Evolutionary conservation across 2,797 vertebrate species (phyloP), one percentile per base, ranked within the genome.

Genomic region (Gallinago solitaria): DNA sequence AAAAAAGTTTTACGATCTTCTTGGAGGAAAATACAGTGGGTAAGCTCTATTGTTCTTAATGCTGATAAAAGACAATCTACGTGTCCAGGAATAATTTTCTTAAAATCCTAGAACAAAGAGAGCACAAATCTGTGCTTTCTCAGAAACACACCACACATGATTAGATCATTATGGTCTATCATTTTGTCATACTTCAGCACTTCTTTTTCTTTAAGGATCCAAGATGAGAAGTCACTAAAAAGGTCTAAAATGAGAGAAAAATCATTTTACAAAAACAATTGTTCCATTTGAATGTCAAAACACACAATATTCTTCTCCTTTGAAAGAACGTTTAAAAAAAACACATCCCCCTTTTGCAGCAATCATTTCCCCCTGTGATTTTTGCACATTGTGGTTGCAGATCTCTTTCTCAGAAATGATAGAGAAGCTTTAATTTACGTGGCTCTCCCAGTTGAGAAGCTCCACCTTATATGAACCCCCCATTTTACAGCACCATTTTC

Each of bases 261-360:
- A 81, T 73, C 51, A 37, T 86, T 93, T 94, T 2, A 5, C 70
- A 95, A 94, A 96, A 95, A 92, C 94, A 96, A 82, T 77, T 81
- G 91, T 77, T 95, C 84, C 71, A 90, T 95, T 97, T 96, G 50
- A 56, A 54, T 97, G 97, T 97, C 96, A 97, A 97, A 97, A 97
- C 92, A 97, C 83, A 88, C 84, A 96, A 63, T 57, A 94, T 95
- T 92, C 69, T 47, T 65, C 88, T 93, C 74, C 82, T 48, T 9
- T 48, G 53, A 74, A 96, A 89, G 83, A 92, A 37, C 6, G 3
- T 76, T 70, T 30, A 16, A 27, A 32, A 74, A 61, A 64, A 47
- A 70, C 92, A 35, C 74, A 33, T 53, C 74, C 39, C 69, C 21
- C 73, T 80, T 60, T 63, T 23, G 60, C 89, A 95, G 90, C 79